Conservation (phyloP, 2,888 invertebrate genomes). For the Cephus pygmeus region DNA sequence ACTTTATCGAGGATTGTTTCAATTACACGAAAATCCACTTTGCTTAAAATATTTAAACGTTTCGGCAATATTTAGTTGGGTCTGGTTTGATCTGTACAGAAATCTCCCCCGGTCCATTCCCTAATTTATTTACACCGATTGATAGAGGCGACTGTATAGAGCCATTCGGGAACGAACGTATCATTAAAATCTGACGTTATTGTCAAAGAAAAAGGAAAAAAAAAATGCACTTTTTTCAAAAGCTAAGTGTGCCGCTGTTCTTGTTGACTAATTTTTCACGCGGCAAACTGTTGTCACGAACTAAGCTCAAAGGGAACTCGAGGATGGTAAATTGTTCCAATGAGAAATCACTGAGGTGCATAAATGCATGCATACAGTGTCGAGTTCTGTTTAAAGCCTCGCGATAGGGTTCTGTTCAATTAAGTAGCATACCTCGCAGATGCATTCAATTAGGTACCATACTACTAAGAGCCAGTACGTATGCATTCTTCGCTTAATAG, state of each 20-base stretch:
- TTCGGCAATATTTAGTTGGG: background rate
- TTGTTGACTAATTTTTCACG: background rate
- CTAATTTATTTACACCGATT: background rate
- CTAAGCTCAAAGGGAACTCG: background rate
- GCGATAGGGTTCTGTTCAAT: background rate
- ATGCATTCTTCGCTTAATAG: background rate
- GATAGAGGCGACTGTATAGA: background rate
- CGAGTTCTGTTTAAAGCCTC: background rate
- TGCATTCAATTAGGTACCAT: background rate
- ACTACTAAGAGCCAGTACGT: background rate
- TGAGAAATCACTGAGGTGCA: background rate
- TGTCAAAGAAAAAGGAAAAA: too few species aligned
- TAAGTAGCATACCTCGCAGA: background rate
- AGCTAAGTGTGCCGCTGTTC: background rate
- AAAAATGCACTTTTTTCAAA: background rate
- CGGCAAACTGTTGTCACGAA: background rate
- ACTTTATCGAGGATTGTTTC: background rate
- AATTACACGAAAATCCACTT: background rate
- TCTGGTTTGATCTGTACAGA: background rate
- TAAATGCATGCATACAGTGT: background rate
- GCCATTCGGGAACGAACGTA: background rate
- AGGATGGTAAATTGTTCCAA: background rate
- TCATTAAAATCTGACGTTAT: too few species aligned
- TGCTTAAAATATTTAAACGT: background rate
- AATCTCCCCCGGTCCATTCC: background rate